These are phyloP conservation scores for Microtus agrestis DNA, from an alignment of 2,797 vertebrate species.

Conservation along the genomic window DNA sequence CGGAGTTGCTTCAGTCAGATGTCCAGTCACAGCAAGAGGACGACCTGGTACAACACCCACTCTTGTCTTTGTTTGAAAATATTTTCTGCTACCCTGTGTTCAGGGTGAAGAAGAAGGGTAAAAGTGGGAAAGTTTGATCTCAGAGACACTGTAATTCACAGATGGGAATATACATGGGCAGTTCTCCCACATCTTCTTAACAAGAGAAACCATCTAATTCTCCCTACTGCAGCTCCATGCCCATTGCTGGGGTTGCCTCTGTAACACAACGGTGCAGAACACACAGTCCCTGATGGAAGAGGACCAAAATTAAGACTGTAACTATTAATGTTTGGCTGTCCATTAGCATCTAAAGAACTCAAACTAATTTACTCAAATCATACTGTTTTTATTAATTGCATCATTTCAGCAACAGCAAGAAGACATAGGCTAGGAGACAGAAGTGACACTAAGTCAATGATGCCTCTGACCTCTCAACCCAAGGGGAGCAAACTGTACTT, in stretches of 20 bases:
- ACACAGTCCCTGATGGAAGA: background rate
- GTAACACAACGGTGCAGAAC: background rate
- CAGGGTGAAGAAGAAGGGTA: background rate
- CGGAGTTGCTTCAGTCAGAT: background rate
- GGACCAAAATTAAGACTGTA: background rate
- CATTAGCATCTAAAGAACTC: constrained; percentile 17
- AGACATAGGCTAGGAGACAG: constrained; percentile 14
- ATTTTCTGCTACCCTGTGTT: background rate
- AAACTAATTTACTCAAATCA: background rate
- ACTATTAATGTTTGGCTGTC: background rate
- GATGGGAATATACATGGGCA: background rate
- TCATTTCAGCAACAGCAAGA: constrained; percentile 1
- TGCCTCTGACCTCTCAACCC: background rate
- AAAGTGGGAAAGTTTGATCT: background rate
- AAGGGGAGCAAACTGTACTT: background rate
- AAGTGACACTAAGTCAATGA: background rate
- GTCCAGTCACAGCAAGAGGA: background rate
- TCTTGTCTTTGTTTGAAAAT: background rate
- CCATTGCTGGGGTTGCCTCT: background rate
- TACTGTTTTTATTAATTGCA: background rate
- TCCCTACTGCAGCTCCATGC: background rate
- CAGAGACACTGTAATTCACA: background rate
- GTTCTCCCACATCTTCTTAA: constrained; percentile 4
- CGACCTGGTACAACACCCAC: background rate
- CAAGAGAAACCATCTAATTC: background rate